Evolutionary conservation across 2,888 invertebrate genomes (phyloP), one percentile per base, ranked within the genome.

Genomic region (Lasioglossum marginatum): DNA sequence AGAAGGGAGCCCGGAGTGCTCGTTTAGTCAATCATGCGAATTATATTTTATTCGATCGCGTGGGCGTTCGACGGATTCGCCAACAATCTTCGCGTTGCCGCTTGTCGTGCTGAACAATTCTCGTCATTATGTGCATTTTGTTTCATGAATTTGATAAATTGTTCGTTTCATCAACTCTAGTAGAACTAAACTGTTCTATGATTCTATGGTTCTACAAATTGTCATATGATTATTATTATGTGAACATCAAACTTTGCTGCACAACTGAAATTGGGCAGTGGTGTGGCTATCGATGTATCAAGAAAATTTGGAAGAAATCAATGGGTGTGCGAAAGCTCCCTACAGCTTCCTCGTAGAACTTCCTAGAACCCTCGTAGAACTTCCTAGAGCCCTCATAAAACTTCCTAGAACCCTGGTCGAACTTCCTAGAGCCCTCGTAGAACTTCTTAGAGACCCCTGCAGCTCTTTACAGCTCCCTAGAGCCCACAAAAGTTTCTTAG

Each of bases 11-110:
- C 27, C 66, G 48, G 40, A 66, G 79, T 10, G 23, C 79, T 85
- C 76, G 76, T 83, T 83, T 72, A 72, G 43, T 57, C 76, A 37
- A 79, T 72, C 72, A 23, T 72, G 31, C 52, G 57, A 85, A 83
- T 76, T 75, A 72, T 45, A 40, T 79, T 83, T 76, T 45, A 63
- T 75, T 71, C 34, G 43, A 71, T 75, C 12, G 40, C 45, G 75
- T 79, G 57, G 76, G 75, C 37, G 79, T 79, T 45, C 63, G 57
- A 37, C 23, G 27, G n/a, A 79, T 68, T 40, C 40, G 31, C 34
- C n/a, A 40, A 37, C 48, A 31, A 63, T 75, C 70, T 83, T 83
- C 66, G 40, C 23, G 37, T 77, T 40, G 16, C 74, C 70, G n/a
- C 40, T 37, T 37, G 34, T 68, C 68, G 12, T 37, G 68, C 37